Evolutionary conservation across 2,797 vertebrate genomes (phyloP).

Genomic region (Sebastes minor): DNA sequence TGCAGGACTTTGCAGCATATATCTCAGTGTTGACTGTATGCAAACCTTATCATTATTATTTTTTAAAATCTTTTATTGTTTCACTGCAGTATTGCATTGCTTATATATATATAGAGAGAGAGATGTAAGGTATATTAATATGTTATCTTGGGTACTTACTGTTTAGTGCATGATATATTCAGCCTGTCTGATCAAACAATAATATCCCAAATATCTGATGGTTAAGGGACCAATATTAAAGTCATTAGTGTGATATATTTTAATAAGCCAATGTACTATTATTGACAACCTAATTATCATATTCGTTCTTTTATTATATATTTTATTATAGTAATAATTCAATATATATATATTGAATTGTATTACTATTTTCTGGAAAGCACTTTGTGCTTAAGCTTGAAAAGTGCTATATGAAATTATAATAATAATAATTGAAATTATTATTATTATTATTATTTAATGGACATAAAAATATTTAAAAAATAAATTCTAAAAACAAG

Average conservation of each 20-base stretch:
- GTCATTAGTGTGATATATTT: neutral
- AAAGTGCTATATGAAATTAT: too few species aligned
- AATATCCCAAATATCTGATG: neutral
- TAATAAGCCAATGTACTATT: neutral
- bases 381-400: too few species aligned
- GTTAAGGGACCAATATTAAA: neutral
- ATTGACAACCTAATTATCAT: neutral
- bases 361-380: too few species aligned
- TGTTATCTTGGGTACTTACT: neutral
- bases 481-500: neutral
- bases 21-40: neutral
- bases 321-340: too few species aligned
- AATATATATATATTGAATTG: too few species aligned
- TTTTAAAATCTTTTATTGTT: neutral
- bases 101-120: neutral
- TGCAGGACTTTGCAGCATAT: neutral
- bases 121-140: neutral
- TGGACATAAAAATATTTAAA: neutral
- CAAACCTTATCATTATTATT: rapidly evolving
- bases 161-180: neutral
- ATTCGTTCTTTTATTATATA: too few species aligned
- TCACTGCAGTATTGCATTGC: neutral
- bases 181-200: neutral
- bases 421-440: too few species aligned
- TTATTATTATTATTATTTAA: neutral